phyloP scores from a whole-genome alignment of 2,797 vertebrate species.

The Hozukius guyotensis region DNA sequence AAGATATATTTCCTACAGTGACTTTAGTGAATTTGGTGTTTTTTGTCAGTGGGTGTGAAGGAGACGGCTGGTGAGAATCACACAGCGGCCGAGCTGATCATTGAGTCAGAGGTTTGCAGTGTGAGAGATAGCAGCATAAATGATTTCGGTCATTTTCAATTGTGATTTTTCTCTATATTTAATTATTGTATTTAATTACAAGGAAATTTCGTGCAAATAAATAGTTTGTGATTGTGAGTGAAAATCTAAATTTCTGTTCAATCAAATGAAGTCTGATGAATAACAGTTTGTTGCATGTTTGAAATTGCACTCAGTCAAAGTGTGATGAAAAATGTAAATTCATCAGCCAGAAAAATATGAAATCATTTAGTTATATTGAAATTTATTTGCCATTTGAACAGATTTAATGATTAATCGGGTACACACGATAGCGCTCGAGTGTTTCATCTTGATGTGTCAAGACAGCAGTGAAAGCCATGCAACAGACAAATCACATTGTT shows the following conservation, averaged over 20 bases:
- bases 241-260: background rate
- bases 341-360: background rate
- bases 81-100: slow-evolving; percentile 41
- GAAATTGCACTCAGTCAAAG: background rate
- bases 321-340: background rate
- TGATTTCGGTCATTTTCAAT: slow-evolving; percentile 7
- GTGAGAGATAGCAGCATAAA: background rate
- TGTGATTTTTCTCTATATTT: background rate
- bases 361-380: background rate
- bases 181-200: background rate
- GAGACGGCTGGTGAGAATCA: slow-evolving; percentile 32
- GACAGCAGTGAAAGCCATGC: background rate
- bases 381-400: background rate
- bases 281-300: slow-evolving; percentile 3
- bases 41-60: slow-evolving; percentile 54
- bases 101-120: slow-evolving; percentile 30
- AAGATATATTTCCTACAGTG: slow-evolving; percentile 61
- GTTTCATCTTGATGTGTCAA: background rate
- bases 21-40: slow-evolving; percentile 59
- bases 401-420: background rate
- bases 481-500: background rate
- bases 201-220: background rate
- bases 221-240: slow-evolving; percentile 1
- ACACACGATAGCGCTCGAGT: background rate
- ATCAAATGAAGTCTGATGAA: background rate